phyloP scores from a whole-genome alignment of 1,140 invertebrate species.

The Magallana gigas region DNA sequence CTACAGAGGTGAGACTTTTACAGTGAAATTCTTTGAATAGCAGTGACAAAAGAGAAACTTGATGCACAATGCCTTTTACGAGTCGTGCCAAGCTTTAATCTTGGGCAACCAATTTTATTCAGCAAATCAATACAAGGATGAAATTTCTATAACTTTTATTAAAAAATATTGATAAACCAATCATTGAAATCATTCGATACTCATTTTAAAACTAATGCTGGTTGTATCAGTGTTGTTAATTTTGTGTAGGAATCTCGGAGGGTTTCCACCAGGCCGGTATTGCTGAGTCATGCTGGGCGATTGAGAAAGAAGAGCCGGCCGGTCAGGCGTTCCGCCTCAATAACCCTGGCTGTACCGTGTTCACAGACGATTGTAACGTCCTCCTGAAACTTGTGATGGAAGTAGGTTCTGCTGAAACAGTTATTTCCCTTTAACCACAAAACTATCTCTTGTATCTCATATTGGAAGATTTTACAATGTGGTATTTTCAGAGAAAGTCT shows the following conservation, averaged over 20 bases:
- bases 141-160: no score
- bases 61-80: no score
- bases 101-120: no score
- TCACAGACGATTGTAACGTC: conserved; percentile 90
- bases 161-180: no score
- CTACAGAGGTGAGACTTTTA: no score
- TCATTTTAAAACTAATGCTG: no score
- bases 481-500: neutral
- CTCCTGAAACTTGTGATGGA: conserved; percentile 85
- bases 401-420: conserved; percentile 73
- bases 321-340: conserved; percentile 90
- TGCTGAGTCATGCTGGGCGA: conserved; percentile 88
- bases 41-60: no score
- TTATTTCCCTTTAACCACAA: neutral
- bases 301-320: conserved; percentile 89
- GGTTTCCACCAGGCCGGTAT: conserved; percentile 86
- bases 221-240: neutral
- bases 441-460: neutral
- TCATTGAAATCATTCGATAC: no score
- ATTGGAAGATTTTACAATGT: neutral
- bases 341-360: conserved; percentile 87
- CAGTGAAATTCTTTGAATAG: no score
- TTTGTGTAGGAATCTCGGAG: conserved; percentile 78
- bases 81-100: no score
- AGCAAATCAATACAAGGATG: no score